A percentile compares a stretch with the other conserved stretches of the same genome.
Conservation (phyloP, 2,797 vertebrate species). For the Geotrypetes seraphini region DNA sequence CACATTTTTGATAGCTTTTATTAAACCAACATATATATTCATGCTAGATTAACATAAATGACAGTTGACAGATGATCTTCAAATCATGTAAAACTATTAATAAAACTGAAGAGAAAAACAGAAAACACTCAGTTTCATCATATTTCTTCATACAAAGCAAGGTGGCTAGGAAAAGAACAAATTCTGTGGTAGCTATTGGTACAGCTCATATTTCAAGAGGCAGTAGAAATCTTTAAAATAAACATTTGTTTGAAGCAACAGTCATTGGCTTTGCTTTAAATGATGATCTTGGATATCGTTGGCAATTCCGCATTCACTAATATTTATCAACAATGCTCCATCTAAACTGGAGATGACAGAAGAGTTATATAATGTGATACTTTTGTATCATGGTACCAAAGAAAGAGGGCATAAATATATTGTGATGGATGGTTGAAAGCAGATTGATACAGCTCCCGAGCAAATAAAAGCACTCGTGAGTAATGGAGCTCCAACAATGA, state of each 20-base stretch:
- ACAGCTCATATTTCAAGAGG: not conserved
- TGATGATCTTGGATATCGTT: not conserved
- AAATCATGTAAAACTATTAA: no score
- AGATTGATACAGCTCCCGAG: conserved; percentile 1
- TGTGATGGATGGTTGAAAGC: conserved; percentile 2
- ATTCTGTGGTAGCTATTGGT: no score
- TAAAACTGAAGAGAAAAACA: no score
- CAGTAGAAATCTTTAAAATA: not conserved
- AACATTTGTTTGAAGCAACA: not conserved
- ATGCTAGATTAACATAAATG: no score
- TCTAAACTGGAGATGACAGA: not conserved
- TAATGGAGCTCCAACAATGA: not conserved
- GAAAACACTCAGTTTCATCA: no score
- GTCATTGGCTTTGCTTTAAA: not conserved
- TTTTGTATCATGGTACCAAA: not conserved
- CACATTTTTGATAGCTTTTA: no score
- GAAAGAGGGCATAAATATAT: not conserved
- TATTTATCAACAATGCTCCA: not conserved
- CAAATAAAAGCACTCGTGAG: conserved; percentile 6
- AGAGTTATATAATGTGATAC: not conserved
- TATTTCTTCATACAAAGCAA: no score
- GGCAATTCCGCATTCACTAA: not conserved
- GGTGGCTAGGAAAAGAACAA: no score
- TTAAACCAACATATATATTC: no score
- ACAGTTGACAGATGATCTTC: no score